These are phyloP conservation scores for Pomacea maculata DNA, from an alignment of 1,140 invertebrate species.

Conservation along the genomic window DNA sequence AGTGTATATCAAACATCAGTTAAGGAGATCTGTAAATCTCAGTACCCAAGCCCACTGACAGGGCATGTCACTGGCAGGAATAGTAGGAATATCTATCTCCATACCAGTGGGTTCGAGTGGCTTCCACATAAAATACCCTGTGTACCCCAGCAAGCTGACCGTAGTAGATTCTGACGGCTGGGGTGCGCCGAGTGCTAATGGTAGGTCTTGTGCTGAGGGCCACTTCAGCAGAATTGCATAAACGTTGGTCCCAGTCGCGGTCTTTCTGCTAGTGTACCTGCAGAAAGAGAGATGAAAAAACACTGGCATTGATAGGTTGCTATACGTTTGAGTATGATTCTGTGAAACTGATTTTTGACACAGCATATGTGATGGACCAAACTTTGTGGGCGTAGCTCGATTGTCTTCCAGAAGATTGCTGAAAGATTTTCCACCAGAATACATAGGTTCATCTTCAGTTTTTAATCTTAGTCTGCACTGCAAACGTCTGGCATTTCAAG, in stretches of 20 bases:
- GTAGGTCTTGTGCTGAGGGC: conserved; percentile 22
- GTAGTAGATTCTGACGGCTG: conserved; percentile 15
- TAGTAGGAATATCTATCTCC: conserved; percentile 34
- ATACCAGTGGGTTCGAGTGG: conserved; percentile 27
- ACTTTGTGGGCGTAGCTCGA: too few species aligned
- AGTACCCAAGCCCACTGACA: conserved; percentile 52
- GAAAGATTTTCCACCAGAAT: too few species aligned
- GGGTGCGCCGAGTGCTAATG: conserved; percentile 35
- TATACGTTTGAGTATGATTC: too few species aligned
- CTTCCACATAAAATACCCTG: conserved; percentile 27
- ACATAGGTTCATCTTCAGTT: too few species aligned
- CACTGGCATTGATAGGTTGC: too few species aligned
- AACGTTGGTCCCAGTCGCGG: conserved; percentile 65
- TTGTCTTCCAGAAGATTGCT: too few species aligned
- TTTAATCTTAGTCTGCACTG: too few species aligned
- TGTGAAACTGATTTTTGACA: too few species aligned
- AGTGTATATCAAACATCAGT: too few species aligned
- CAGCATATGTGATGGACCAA: too few species aligned
- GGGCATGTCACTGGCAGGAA: conserved; percentile 36
- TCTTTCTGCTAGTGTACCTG: conserved; percentile 68
- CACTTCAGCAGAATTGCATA: conserved; percentile 71
- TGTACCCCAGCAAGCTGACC: conserved; percentile 43
- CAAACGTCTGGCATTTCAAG: too few species aligned
- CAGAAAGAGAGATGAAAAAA: neutral
- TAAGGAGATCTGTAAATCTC: neutral